Percentiles rank a stretch among this genome's conserved stretches.
These are phyloP conservation scores for Noturus placidus DNA, from an alignment of 2,113 vertebrate genomes.

Conservation along the genomic window DNA sequence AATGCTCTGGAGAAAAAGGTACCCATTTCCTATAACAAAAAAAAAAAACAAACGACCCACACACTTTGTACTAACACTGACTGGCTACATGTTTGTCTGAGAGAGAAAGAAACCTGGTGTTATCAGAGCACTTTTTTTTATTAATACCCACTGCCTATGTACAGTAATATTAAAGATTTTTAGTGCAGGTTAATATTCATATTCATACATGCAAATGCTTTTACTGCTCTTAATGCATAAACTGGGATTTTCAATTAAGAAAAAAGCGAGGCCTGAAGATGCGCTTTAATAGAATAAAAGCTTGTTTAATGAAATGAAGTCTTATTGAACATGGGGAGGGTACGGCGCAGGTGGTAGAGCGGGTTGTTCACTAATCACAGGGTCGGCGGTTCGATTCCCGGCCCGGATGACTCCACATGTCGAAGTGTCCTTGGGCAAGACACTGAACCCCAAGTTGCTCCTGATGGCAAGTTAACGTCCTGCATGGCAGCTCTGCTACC, in stretches of 20 bases:
- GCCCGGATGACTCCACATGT: too few relatives aligned
- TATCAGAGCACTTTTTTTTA: neutral
- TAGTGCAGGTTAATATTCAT: conserved; percentile 23
- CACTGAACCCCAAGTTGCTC: too few relatives aligned
- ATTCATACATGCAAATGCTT: conserved; percentile 29
- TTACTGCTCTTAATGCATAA: conserved; percentile 11
- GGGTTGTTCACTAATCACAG: too few relatives aligned
- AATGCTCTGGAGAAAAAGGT: neutral
- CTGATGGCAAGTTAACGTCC: too few relatives aligned
- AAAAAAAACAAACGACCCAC: neutral
- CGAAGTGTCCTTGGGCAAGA: too few relatives aligned
- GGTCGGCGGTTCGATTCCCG: too few relatives aligned
- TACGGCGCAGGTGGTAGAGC: too few relatives aligned
- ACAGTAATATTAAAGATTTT: neutral
- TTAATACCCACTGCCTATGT: neutral
- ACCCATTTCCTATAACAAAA: neutral
- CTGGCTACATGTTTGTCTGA: neutral
- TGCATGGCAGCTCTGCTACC: too few relatives aligned
- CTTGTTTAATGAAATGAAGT: conserved; percentile 25
- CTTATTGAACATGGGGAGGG: too few relatives aligned
- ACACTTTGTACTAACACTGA: neutral
- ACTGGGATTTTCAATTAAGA: neutral
- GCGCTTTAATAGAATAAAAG: conserved; percentile 22
- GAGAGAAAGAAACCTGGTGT: neutral
- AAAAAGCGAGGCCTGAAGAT: neutral